Conservation (phyloP, 2,888 invertebrate species). For the Germaria angustata region DNA sequence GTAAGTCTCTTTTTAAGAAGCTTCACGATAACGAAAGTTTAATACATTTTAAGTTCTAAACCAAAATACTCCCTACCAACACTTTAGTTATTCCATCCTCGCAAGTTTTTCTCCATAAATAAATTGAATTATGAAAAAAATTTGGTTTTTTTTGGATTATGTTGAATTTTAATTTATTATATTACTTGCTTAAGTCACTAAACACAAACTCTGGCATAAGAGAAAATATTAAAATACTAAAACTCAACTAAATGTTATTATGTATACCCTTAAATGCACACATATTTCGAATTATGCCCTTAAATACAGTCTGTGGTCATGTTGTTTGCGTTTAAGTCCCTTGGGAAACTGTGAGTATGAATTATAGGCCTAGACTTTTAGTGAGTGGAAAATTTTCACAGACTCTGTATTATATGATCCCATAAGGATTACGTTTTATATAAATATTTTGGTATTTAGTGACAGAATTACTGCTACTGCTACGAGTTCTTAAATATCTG, state of each 20-base stretch:
- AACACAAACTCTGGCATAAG: background rate
- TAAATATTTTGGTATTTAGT: background rate
- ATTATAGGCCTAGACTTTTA: background rate
- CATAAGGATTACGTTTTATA: background rate
- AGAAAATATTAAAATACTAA: background rate
- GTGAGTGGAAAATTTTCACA: background rate
- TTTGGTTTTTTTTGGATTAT: background rate
- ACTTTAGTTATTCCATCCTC: background rate
- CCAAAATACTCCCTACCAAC: background rate
- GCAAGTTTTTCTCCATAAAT: background rate
- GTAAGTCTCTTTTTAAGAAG: no score
- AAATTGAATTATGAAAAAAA: background rate
- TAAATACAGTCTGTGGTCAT: background rate
- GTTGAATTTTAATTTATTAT: conserved; percentile 10
- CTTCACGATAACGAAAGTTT: no score
- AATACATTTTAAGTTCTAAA: background rate
- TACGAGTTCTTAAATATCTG: background rate
- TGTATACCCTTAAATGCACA: background rate
- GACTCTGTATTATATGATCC: background rate
- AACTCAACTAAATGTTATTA: background rate
- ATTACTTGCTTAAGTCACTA: background rate
- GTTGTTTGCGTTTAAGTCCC: background rate
- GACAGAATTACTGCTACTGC: background rate
- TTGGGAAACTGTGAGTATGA: background rate
- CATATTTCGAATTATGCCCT: background rate